A percentile compares a stretch with the other conserved stretches of the same genome.
Evolutionary conservation across 92 coral and sea anemone genomes (phyloP).

Genomic region (Blastomussa wellsi): DNA sequence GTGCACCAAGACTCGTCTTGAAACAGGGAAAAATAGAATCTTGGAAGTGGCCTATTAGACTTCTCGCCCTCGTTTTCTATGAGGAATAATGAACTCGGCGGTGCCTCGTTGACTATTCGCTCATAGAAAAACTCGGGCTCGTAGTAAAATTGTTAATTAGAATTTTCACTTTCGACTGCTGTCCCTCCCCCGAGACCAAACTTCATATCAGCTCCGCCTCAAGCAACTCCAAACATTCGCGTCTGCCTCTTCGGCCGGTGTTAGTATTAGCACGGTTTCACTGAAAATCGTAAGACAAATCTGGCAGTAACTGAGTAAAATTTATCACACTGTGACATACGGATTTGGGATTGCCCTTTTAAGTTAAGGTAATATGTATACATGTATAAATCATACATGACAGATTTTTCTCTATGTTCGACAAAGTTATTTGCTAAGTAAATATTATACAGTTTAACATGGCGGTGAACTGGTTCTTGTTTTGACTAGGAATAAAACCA

Average conservation of each 20-base stretch:
- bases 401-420: too few relatives aligned
- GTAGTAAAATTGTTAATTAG: too few relatives aligned
- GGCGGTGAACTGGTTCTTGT: not conserved
- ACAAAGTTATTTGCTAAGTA: not conserved
- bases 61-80: too few relatives aligned
- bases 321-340: not conserved
- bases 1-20: too few relatives aligned
- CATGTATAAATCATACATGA: not conserved
- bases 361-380: not conserved
- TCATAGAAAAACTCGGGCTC: too few relatives aligned
- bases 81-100: too few relatives aligned
- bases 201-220: not conserved
- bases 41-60: too few relatives aligned
- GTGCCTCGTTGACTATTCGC: too few relatives aligned
- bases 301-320: not conserved
- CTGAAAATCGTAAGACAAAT: not conserved
- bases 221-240: not conserved
- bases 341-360: not conserved
- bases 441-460: not conserved
- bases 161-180: constrained; percentile 3
- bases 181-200: not conserved
- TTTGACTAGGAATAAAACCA: not conserved
- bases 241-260: not conserved
- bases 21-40: too few relatives aligned
- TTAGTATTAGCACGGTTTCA: not conserved